These are phyloP conservation scores for Scyliorhinus canicula DNA, from an alignment of 2,797 vertebrate genomes.

Conservation along the genomic window DNA sequence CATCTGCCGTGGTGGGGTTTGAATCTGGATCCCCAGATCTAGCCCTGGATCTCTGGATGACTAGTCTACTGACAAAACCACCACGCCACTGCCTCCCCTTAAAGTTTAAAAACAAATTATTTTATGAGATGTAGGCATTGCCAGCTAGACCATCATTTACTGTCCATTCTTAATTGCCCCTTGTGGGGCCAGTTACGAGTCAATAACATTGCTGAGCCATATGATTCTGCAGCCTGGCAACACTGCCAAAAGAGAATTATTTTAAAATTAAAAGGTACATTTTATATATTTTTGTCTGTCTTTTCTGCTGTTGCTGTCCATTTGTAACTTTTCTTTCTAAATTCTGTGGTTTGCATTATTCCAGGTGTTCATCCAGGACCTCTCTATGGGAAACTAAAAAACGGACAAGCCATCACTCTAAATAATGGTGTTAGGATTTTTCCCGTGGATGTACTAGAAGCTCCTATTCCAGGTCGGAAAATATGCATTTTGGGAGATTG, in stretches of 20 bases:
- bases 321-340: too few species aligned
- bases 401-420: slow-evolving; percentile 64
- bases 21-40: too few species aligned
- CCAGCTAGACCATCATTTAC: too few species aligned
- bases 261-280: neutral
- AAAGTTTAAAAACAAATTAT: too few species aligned
- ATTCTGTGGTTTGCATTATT: slow-evolving; percentile 32
- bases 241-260: neutral
- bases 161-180: too few species aligned
- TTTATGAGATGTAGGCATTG: too few species aligned
- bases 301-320: neutral
- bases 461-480: slow-evolving; percentile 72
- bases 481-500: slow-evolving; percentile 85
- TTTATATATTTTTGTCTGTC: neutral
- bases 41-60: too few species aligned
- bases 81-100: too few species aligned
- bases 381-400: slow-evolving; percentile 76
- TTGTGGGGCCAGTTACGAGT: too few species aligned
- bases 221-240: neutral
- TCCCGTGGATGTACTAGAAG: slow-evolving; percentile 67
- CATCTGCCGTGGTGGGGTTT: too few species aligned
- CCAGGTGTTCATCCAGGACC: slow-evolving; percentile 79
- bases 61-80: too few species aligned
- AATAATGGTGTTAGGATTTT: slow-evolving; percentile 60
- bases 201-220: neutral